phyloP scores from a whole-genome alignment of 2,888 invertebrate genomes.

The Linyphia triangularis region DNA sequence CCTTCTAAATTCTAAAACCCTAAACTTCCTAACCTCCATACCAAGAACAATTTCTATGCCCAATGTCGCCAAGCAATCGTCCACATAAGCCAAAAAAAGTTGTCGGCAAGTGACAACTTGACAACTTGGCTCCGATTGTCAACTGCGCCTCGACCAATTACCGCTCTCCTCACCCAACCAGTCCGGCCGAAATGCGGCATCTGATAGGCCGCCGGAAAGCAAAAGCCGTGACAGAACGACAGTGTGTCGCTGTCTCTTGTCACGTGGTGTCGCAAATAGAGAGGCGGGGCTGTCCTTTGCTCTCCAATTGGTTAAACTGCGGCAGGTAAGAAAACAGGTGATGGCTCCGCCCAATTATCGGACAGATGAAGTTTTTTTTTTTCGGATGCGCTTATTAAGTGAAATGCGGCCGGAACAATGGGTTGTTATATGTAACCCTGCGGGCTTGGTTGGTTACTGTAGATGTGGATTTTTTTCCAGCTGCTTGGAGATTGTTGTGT shows the following conservation, averaged over 20 bases:
- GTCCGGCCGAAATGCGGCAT: background rate
- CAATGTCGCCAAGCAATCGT: no score
- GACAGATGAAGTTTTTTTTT: background rate
- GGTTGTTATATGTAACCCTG: background rate
- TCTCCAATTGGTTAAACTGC: conserved; percentile 32
- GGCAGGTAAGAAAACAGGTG: conserved; percentile 60
- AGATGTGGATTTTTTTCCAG: no score
- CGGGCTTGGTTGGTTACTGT: background rate
- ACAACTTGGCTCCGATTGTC: background rate
- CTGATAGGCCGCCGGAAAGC: conserved; percentile 68
- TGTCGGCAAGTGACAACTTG: no score
- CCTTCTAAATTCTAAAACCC: no score
- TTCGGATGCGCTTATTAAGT: conserved; percentile 18
- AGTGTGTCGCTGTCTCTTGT: conserved; percentile 65
- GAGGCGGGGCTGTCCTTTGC: conserved; percentile 41
- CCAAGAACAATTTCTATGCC: no score
- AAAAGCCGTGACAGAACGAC: conserved; percentile 69
- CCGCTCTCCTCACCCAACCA: background rate
- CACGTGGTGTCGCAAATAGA: conserved; percentile 66
- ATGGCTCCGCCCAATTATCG: conserved; percentile 37
- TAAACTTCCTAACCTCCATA: no score
- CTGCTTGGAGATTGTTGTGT: background rate
- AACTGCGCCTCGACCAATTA: conserved; percentile 20
- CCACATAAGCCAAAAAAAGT: no score
- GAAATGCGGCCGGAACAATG: background rate